phyloP scores from a whole-genome alignment of 2,888 invertebrate species.

The Caenorhabditis wallacei region DNA sequence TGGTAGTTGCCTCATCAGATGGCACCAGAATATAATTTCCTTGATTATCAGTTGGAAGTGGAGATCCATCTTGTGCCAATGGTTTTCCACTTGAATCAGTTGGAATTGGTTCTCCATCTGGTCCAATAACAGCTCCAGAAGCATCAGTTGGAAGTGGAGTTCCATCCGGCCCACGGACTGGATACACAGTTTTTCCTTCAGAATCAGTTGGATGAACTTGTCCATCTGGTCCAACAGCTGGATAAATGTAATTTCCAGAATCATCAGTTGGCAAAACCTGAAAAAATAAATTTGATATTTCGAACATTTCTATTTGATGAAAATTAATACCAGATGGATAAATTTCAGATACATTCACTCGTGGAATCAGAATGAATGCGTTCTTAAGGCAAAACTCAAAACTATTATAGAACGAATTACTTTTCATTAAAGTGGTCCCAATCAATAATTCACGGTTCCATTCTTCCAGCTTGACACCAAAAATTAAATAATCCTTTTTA shows the following conservation, averaged over 20 bases:
- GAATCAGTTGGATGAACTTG: conserved; percentile 46
- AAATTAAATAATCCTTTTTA: too few species aligned
- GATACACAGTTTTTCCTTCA: conserved; percentile 61
- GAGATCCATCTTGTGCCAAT: conserved; percentile 9
- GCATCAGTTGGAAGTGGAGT: conserved; percentile 54
- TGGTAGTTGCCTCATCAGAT: not conserved
- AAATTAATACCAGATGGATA: too few species aligned
- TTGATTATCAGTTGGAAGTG: conserved; percentile 1
- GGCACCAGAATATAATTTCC: conserved; percentile 21
- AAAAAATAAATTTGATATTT: too few species aligned
- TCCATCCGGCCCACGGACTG: conserved; percentile 53
- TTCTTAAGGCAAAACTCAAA: too few species aligned
- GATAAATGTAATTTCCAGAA: conserved; percentile 62
- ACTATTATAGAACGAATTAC: too few species aligned
- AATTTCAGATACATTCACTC: too few species aligned
- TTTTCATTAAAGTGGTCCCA: too few species aligned
- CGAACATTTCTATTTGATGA: too few species aligned
- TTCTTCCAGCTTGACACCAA: too few species aligned
- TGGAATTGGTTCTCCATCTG: conserved; percentile 63
- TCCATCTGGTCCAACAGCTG: conserved; percentile 33
- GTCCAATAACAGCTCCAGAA: conserved; percentile 40
- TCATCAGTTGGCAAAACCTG: conserved; percentile 71
- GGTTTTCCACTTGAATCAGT: conserved; percentile 18
- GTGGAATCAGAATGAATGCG: too few species aligned
- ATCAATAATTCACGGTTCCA: too few species aligned